Conservation (phyloP, 2,797 vertebrate species). For the Hyperoplus lanceolatus region DNA sequence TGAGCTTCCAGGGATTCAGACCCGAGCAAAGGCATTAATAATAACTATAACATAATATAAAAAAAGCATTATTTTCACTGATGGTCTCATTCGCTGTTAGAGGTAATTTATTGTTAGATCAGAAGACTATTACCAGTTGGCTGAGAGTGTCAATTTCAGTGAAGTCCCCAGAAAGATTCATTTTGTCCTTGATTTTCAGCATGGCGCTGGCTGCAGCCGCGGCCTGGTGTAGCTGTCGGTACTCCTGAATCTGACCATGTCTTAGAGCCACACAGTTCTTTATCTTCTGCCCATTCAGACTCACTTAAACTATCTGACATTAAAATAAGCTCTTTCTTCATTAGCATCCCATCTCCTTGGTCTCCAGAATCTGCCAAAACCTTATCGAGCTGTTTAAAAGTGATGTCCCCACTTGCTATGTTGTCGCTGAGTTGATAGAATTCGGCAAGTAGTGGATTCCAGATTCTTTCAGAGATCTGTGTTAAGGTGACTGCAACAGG, state of each 20-base stretch:
- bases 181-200: constrained; percentile 63
- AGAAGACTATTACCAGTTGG: constrained; percentile 75
- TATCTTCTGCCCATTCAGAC: accelerated
- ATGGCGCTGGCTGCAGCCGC: constrained; percentile 73
- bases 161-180: constrained; percentile 79
- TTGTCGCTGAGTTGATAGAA: constrained; percentile 51
- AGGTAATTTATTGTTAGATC: neutral
- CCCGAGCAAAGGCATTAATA: no score
- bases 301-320: constrained; percentile 60
- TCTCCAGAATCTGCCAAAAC: constrained; percentile 69
- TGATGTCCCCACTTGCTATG: constrained; percentile 62
- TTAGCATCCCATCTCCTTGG: constrained; percentile 61
- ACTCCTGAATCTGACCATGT: constrained; percentile 75
- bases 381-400: constrained; percentile 73
- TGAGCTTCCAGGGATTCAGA: no score
- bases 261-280: constrained; percentile 64
- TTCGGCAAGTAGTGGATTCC: constrained; percentile 61
- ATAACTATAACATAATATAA: no score
- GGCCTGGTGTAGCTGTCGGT: constrained; percentile 71
- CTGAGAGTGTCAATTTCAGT: constrained; percentile 67
- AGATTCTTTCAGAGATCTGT: constrained; percentile 69
- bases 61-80: no score
- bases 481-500: constrained; percentile 43
- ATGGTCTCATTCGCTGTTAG: no score
- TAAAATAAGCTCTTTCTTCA: constrained; percentile 76